Evolutionary conservation across 30 jellyfish, hydroid and myxozoan species (phyloP), one percentile per base, ranked within the genome.

Genomic region (Turritopsis rubra): DNA sequence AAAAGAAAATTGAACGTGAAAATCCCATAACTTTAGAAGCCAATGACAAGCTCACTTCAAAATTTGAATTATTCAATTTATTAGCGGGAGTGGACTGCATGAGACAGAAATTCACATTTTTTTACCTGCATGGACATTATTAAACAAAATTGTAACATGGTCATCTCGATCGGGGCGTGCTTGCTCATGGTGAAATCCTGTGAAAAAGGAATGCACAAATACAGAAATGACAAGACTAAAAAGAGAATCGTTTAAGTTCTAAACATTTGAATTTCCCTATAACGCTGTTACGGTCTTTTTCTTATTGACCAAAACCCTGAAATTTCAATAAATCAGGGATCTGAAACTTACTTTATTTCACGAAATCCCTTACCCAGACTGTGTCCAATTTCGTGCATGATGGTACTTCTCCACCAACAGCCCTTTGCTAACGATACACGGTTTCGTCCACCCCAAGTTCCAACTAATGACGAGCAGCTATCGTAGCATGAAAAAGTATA

Each of bases 101-200:
- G n/a, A n/a, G n/a, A n/a, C n/a, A n/a, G n/a, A n/a, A n/a, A n/a
- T n/a, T n/a, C 60, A 3, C 60, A 13, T 41, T 5, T 41, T 9
- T 26, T 8, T 52, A 77, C 85, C 85, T 1, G 75, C 0, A 26
- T 30, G 52, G 54, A 80, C 27, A 53, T 80, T 80, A 65, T 29
- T 21, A 21, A 26, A 22, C 0, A 80, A 31, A 80, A 80, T 80
- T 9, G 81, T 80, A 41, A 80, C 87, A 52, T 31, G 54, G 18
- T 1, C 25, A 29, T 80, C 87, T 9, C 87, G 52, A 26, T 80
- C 87, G 21, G 87, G 87, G 20, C 87, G 87, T 16, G 81, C 16
- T 26, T 80, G 87, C 54, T 80, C 87, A 52, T 80, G 87, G 41
- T 80, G 87, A 26, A 80, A 80, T 24, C 87, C 87, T 80, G 65